Evolutionary conservation across 2,797 vertebrate genomes (phyloP).

Genomic region (Gymnopithys bicolor): DNA sequence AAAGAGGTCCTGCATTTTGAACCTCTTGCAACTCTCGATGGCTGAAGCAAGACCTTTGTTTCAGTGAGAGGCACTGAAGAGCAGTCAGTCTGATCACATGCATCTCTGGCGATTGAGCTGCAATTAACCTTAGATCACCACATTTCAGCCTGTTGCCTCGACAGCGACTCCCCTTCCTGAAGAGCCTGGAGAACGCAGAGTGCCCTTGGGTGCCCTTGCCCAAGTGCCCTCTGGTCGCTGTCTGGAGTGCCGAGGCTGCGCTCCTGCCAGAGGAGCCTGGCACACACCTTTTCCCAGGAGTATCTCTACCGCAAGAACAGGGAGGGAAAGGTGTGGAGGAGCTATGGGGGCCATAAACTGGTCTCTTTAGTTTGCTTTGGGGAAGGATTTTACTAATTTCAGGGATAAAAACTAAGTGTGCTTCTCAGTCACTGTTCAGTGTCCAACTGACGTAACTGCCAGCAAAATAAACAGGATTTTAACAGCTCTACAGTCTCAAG

Average conservation of each 20-base stretch:
- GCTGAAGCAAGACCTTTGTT: background rate
- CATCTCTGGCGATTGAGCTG: background rate
- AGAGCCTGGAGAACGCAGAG: background rate
- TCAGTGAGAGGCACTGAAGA: background rate
- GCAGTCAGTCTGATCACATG: background rate
- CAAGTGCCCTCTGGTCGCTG: accelerated
- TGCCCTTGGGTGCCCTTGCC: accelerated
- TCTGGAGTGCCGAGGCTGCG: accelerated
- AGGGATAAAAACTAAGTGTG: background rate
- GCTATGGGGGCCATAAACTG: accelerated
- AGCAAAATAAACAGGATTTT: background rate
- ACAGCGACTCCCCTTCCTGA: accelerated
- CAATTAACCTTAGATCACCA: background rate
- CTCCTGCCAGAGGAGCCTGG: background rate
- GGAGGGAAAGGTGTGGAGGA: background rate
- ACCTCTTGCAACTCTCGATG: accelerated
- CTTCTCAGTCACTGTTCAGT: accelerated
- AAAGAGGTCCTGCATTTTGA: background rate
- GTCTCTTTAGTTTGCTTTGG: background rate
- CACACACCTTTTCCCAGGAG: background rate
- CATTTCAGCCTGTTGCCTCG: background rate
- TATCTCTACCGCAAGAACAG: accelerated
- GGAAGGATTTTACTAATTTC: background rate
- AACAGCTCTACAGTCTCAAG: background rate
- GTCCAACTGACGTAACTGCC: accelerated